A percentile compares a stretch with the other conserved stretches of the same genome.
Conservation (phyloP, 2,797 vertebrate genomes). For the Pangasius djambal region DNA sequence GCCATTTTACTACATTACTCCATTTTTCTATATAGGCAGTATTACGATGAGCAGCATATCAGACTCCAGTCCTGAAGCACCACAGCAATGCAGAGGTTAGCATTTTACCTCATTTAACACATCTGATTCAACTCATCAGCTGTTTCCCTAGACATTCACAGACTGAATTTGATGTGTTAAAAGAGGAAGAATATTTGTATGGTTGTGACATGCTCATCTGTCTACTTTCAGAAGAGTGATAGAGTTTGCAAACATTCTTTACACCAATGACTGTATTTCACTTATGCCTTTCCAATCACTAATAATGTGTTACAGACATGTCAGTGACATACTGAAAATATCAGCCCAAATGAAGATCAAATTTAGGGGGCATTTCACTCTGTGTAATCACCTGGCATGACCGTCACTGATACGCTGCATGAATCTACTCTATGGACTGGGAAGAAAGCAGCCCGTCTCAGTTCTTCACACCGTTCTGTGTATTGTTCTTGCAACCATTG, state of each 20-base stretch:
- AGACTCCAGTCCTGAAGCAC: not conserved
- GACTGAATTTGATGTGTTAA: not conserved
- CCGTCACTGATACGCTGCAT: not conserved
- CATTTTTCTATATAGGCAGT: not conserved
- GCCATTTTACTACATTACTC: not conserved
- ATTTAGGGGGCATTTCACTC: not conserved
- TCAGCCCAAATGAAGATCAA: not conserved
- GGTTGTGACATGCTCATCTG: not conserved
- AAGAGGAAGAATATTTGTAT: not conserved
- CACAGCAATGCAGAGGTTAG: not conserved
- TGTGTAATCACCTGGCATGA: not conserved
- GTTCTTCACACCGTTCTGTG: not conserved
- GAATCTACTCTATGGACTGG: not conserved
- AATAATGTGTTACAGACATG: not conserved
- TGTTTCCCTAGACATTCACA: not conserved
- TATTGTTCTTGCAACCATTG: not conserved
- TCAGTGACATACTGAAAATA: not conserved
- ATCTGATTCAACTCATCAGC: not conserved
- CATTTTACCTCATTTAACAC: not conserved
- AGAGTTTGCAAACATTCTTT: not conserved
- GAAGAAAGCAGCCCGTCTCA: not conserved
- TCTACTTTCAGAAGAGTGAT: not conserved
- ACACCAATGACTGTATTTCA: not conserved
- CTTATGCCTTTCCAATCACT: not conserved
- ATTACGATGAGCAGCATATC: not conserved